Evolutionary conservation across 2,797 vertebrate genomes (phyloP).

Genomic region (Sorex maritimensis): DNA sequence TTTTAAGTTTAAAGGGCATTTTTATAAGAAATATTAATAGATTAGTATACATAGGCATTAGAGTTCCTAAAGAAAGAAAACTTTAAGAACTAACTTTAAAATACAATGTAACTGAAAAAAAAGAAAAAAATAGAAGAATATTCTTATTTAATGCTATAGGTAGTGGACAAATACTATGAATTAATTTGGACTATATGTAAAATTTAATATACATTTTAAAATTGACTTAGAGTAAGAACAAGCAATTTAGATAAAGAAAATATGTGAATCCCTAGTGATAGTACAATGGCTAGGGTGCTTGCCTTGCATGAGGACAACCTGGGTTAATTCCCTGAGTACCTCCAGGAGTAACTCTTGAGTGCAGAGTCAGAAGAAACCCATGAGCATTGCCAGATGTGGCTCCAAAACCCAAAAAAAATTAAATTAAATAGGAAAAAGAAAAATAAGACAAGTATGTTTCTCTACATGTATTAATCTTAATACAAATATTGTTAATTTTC

Average conservation of each 20-base stretch:
- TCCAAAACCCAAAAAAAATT: no score
- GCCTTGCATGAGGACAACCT: no score
- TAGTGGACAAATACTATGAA: constrained; percentile 8
- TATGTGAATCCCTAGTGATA: no score
- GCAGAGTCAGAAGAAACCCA: neutral
- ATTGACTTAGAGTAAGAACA: neutral
- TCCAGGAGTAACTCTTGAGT: no score
- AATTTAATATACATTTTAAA: neutral
- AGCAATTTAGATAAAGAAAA: no score
- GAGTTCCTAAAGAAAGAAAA: constrained; percentile 31
- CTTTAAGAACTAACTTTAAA: constrained; percentile 15
- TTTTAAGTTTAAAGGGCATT: constrained; percentile 43
- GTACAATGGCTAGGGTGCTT: no score
- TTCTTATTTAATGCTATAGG: neutral
- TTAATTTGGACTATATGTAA: constrained; percentile 32
- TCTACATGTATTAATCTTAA: neutral
- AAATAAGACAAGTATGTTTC: neutral
- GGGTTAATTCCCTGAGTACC: no score
- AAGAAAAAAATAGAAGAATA: constrained; percentile 29
- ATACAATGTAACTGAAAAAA: neutral
- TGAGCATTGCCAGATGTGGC: neutral
- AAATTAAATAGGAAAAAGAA: neutral
- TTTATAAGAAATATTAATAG: neutral
- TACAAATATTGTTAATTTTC: constrained; percentile 23
- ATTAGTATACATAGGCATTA: neutral